Conservation (phyloP, 1,140 invertebrate species). For the Neuroterus valhalla region DNA sequence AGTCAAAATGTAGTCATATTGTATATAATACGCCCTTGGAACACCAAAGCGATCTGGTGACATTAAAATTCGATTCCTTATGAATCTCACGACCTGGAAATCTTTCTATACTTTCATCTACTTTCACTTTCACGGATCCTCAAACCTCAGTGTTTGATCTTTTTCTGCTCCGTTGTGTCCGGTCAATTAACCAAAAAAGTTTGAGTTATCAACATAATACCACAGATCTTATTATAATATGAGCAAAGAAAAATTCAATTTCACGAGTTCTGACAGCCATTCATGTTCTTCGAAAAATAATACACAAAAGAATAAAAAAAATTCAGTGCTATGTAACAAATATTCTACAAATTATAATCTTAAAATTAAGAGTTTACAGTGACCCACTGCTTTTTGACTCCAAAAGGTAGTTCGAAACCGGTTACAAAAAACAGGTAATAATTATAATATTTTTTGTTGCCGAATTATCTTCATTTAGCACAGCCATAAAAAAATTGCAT, state of each 20-base stretch:
- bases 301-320: too few species aligned
- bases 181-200: not conserved
- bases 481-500: conserved; percentile 10
- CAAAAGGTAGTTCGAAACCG: not conserved
- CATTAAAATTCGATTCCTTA: not conserved
- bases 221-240: not conserved
- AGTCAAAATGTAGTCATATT: not conserved
- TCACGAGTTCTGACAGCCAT: not conserved
- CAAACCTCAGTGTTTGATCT: not conserved
- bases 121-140: not conserved
- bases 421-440: not conserved
- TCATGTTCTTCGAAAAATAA: not conserved
- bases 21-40: not conserved
- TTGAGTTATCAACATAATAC: not conserved
- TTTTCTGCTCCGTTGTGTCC: not conserved
- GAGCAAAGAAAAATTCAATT: not conserved
- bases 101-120: not conserved
- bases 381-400: not conserved
- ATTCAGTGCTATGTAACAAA: too few species aligned
- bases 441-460: not conserved
- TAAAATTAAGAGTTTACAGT: too few species aligned
- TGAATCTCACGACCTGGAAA: not conserved
- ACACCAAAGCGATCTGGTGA: not conserved
- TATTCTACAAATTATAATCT: too few species aligned
- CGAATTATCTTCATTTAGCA: not conserved